Base-by-base conservation (phyloP, 37 sponge, comb jelly and placozoan genomes). In the Cladorhizidae sp. region DNA sequence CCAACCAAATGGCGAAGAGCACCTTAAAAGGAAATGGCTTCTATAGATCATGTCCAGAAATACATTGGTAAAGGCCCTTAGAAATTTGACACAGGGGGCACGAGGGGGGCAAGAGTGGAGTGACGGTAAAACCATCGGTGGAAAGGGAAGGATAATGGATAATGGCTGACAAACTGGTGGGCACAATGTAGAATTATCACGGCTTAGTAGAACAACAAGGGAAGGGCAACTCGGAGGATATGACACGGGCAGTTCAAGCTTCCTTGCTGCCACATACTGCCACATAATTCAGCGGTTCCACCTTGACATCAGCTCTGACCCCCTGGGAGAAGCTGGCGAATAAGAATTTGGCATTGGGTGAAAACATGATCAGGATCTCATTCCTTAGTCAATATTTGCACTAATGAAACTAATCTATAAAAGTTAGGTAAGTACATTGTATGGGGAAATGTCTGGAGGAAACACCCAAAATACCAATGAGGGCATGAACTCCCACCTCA, bases 181-280 rank as follows among this genome's bases (percentile, higher is more conserved):
- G 70, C 58, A 36, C 43, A 8, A 26, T 80, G 15, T 59, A 80
- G 33, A 80, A 80, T 57, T 80, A 80, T 31, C 70, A 80, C 33
- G 81, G 81, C 8, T n/a, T 38, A 23, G 81, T 58, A 1, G 70
- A 70, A 3, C 35, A 57, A 54, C 54, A 29, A 20, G 70, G 70
- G 17, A 28, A 26, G 1, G 71, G 72, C 0, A 26, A 70, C 42
- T 26, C 70, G 6, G 26, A 70, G n/a, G 40, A 14, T 35, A 54
- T 54, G 55, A 80, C 70, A 71, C 42, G 29, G 12, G 81, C 72
- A 23, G 81, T 80, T 15, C 39, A 56, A 57, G 81, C 81, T 32
- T 64, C 49, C 54, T 70, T 64, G 23, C 42, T 49, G 22, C 81
- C 68, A 8, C 25, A 11, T 5, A 69, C 29, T 21, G 68, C 81